Percentiles rank a stretch among this genome's conserved stretches.
Conservation (phyloP, 2,888 invertebrate species). For the Amiota minor region DNA sequence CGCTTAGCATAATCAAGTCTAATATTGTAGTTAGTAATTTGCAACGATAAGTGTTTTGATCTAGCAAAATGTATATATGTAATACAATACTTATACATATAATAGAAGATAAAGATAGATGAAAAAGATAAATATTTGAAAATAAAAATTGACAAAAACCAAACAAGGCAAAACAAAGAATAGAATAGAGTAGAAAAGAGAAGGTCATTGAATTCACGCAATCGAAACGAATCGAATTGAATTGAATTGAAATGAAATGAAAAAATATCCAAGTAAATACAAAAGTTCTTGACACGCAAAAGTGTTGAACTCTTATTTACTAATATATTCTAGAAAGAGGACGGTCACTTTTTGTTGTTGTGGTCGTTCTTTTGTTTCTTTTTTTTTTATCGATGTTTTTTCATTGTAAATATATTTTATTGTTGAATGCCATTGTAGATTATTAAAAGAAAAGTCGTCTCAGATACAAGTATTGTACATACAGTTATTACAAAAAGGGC, state of each 20-base stretch:
- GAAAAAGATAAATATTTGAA: background rate
- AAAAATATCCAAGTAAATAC: no score
- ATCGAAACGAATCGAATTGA: background rate
- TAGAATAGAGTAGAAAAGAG: background rate
- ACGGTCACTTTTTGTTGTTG: no score
- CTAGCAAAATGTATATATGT: background rate
- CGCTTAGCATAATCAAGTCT: conserved; percentile 13
- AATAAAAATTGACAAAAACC: background rate
- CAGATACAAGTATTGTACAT: no score
- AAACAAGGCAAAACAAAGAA: background rate
- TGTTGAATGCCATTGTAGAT: no score
- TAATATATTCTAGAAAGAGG: no score
- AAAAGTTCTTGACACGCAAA: conserved; percentile 22
- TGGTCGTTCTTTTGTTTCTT: no score
- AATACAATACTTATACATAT: background rate
- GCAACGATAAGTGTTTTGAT: background rate
- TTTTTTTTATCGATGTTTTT: no score
- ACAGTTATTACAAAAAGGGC: no score
- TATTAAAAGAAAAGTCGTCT: no score
- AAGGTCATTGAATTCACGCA: conserved; percentile 5
- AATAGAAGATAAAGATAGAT: background rate
- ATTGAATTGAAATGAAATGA: no score
- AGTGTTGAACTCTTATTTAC: no score
- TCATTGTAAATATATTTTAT: no score
- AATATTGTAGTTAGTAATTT: background rate